A percentile compares a stretch with the other conserved stretches of the same genome.
These are phyloP conservation scores for Nicator chloris DNA, from an alignment of 2,113 vertebrate species.

Conservation along the genomic window DNA sequence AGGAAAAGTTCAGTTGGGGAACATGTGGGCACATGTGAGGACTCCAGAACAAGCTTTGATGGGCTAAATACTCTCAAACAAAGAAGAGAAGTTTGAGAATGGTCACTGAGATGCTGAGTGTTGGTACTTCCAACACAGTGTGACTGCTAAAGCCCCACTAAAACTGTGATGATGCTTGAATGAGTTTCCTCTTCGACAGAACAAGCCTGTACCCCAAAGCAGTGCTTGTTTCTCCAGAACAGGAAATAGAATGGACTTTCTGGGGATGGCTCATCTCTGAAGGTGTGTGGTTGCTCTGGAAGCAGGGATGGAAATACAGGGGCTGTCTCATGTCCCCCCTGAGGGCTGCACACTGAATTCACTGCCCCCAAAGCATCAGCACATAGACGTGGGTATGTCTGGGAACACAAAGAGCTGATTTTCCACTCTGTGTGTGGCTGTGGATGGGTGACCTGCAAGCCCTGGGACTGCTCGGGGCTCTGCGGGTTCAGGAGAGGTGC, in stretches of 20 bases:
- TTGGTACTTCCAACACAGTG: neutral
- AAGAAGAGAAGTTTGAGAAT: neutral
- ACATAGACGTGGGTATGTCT: neutral
- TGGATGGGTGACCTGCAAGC: neutral
- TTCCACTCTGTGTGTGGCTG: neutral
- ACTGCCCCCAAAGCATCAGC: neutral
- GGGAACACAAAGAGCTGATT: neutral
- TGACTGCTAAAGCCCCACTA: neutral
- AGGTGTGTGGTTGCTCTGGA: neutral
- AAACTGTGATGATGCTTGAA: neutral
- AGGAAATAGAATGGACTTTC: accelerated
- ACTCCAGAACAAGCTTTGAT: neutral
- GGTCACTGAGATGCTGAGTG: neutral
- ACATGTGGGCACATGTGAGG: neutral
- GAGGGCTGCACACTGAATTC: neutral
- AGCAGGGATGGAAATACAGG: neutral
- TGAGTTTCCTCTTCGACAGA: neutral
- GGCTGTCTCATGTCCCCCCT: neutral
- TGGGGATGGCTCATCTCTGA: neutral
- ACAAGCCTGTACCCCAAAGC: neutral
- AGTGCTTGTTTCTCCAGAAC: neutral
- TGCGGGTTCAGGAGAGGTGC: neutral
- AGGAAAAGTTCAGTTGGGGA: neutral
- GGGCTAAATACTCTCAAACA: neutral
- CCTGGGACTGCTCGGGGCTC: accelerated